Evolutionary conservation across 1,140 invertebrate genomes (phyloP), one percentile per base, ranked within the genome.

Genomic region (Melipona quadrifasciata): DNA sequence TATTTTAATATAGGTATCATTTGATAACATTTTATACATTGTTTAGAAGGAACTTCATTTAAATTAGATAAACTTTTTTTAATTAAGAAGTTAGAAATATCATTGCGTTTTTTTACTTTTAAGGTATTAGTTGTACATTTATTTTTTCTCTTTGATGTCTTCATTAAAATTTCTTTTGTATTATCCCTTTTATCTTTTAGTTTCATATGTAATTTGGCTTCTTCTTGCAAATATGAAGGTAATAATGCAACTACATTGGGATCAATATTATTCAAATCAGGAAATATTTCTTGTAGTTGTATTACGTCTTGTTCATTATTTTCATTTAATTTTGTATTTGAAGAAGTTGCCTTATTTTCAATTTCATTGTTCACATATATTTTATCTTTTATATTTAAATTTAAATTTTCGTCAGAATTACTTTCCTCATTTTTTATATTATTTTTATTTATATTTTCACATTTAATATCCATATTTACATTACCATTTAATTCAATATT

Each of bases 1-100:
- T 96, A 95, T 83, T 96, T 96, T 11, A 94, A 93, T n/a, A 93
- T 27, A 51, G 94, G 91, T 57, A 97, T 95, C 88, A 93, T 95
- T 89, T 96, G 95, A 81, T 96, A 94, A 91, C 97, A 97, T 89
- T 97, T 95, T 3, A 91, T 16, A 92, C 97, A 97, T 71, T 94
- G 93, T 89, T 96, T 93, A 65, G 94, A 92, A 64, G 85, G 86
- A 4, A 79, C 39, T 12, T 87, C 65, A 12, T 16, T 12, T 53
- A 87, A 61, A 16, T 74, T 73, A 80, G 39, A 72, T 1, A 78
- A 47, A 51, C 80, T 80, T 21, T 83, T 89, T 82, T 92, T 94
- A 12, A 94, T 92, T 34, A 94, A 84, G 82, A 93, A 94, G 79
- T 85, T 92, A 21, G 93, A 87, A 21, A 93, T 92, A n/a, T 86